Evolutionary conservation across 2,888 invertebrate genomes (phyloP).

Genomic region (Pheosia gnoma): DNA sequence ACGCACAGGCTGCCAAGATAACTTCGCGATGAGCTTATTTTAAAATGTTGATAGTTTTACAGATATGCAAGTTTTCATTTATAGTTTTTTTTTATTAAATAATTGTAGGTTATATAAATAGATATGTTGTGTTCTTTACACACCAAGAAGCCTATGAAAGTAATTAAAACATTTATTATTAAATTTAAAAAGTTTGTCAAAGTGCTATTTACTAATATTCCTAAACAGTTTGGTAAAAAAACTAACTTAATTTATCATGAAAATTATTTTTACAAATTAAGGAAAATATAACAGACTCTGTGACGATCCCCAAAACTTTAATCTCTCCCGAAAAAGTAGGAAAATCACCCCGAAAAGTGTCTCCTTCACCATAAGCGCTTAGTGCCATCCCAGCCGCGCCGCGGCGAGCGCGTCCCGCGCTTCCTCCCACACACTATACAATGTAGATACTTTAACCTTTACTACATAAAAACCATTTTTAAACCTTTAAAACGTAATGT

Average conservation of each 20-base stretch:
- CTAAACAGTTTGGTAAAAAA: too few species aligned
- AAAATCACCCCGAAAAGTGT: conserved; percentile 28
- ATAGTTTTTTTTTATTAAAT: too few species aligned
- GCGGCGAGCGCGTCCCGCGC: conserved; percentile 70
- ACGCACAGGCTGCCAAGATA: conserved; percentile 51
- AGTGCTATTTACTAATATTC: too few species aligned
- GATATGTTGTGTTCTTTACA: too few species aligned
- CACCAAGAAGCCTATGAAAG: too few species aligned
- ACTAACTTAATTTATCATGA: too few species aligned
- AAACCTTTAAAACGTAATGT: conserved; percentile 16
- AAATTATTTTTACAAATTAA: too few species aligned
- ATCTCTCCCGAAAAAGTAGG: conserved; percentile 40
- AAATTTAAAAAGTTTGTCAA: too few species aligned
- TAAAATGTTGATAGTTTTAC: background rate
- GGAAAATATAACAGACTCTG: too few species aligned
- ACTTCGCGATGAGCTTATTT: background rate
- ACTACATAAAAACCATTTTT: conserved; percentile 16
- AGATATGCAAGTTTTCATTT: too few species aligned
- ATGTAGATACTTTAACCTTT: conserved; percentile 37
- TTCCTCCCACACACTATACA: conserved; percentile 42
- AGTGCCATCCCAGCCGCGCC: conserved; percentile 68
- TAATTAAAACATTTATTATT: too few species aligned
- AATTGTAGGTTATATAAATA: too few species aligned
- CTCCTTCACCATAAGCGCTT: conserved; percentile 41
- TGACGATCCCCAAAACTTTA: conserved; percentile 29